Evolutionary conservation across 1,140 invertebrate species (phyloP), one percentile per base, ranked within the genome.

Genomic region (Neotoxoptera formosana): DNA sequence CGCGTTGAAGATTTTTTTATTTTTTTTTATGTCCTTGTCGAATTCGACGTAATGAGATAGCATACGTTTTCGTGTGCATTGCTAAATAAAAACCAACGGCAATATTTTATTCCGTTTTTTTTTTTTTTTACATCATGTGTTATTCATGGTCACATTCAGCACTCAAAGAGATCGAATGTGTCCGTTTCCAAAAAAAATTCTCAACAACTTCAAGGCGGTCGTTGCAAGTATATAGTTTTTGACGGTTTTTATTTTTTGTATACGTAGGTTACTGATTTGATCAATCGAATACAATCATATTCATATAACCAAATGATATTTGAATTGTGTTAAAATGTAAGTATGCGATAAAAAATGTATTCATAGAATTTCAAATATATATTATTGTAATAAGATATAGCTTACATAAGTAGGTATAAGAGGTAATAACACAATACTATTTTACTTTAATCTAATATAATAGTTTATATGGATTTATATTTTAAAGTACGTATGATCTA

Each of bases 81-180:
- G 34, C 56, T 76, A 76, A 91, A 91, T 91, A 76, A 91, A 90
- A 91, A 76, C 56, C 60, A 45, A 67, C 56, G 53, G 89, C 60
- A 45, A 91, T 91, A 91, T 91, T 91, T 91, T 91, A 91, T 91
- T 91, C 36, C 17, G 20, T 36, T 67, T 90, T 90, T 90, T 53
- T 53, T 53, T 30, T n/a, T n/a, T n/a, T 34, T 90, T 53, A 34
- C 30, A 53, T 90, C 90, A 67, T 91, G 90, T 47, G 90, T 91
- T 91, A 91, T 91, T 91, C 90, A 91, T 91, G 90, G 36, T 76
- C 41, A 36, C 90, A 41, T 91, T 67, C 90, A 21, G 90, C 90
- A 67, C 90, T 91, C 90, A 67, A 76, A 67, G 36, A 91, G 36
- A 91, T 67, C 90, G 90, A 91, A 91, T 67, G 90, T 76, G 60